Evolutionary conservation across 2,113 vertebrate genomes (phyloP).

Genomic region (Brachypodius melanocephalos): DNA sequence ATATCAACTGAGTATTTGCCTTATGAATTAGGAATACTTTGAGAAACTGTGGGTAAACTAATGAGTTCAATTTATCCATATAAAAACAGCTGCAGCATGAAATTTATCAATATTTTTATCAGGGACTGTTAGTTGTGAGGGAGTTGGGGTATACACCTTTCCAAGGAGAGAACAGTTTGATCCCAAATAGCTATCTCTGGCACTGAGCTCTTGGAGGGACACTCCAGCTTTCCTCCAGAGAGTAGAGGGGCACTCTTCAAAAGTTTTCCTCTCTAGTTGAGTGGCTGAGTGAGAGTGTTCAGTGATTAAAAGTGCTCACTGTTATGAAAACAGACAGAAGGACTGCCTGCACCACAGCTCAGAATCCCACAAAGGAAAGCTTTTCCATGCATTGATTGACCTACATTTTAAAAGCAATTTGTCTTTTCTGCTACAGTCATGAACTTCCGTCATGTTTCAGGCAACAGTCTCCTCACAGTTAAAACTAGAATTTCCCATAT

Average conservation of each 20-base stretch:
- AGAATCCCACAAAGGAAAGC: fast-evolving
- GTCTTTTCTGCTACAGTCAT: not conserved
- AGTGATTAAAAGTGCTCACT: not conserved
- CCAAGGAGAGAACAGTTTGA: not conserved
- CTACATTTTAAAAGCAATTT: not conserved
- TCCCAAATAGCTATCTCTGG: not conserved
- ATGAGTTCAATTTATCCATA: not conserved
- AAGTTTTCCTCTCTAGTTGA: not conserved
- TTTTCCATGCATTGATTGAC: not conserved
- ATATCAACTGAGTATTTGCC: not conserved
- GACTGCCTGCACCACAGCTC: not conserved
- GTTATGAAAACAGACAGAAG: not conserved
- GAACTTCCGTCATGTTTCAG: not conserved
- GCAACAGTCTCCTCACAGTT: not conserved
- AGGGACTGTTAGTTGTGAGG: not conserved
- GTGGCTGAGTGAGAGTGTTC: not conserved
- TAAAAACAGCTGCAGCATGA: not conserved
- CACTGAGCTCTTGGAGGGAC: not conserved
- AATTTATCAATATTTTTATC: not conserved
- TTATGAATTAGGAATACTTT: not conserved
- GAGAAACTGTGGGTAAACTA: not conserved
- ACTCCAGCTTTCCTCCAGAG: not conserved
- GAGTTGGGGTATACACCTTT: not conserved
- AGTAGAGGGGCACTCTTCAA: not conserved
- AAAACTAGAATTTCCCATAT: not conserved